phyloP scores from a whole-genome alignment of 2,888 invertebrate genomes.

The Ichneumoninae sp. region DNA sequence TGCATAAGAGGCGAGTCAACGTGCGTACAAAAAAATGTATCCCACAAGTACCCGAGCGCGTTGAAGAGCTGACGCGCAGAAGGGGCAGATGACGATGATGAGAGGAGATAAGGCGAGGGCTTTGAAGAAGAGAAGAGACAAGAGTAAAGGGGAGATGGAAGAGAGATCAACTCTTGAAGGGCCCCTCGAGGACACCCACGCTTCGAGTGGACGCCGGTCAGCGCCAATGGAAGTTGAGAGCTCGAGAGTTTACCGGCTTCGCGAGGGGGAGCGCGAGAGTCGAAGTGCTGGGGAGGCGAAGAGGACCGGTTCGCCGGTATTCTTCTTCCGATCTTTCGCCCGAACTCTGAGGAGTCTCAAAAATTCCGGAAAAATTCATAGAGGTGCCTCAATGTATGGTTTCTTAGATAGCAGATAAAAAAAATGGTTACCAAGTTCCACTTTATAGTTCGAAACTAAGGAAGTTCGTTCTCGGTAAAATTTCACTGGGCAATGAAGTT shows the following conservation, averaged over 20 bases:
- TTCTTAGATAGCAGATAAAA: background rate
- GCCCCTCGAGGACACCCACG: slow-evolving; percentile 61
- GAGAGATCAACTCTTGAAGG: slow-evolving; percentile 21
- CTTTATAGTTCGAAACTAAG: background rate
- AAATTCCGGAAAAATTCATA: background rate
- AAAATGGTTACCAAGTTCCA: background rate
- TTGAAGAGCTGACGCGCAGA: slow-evolving; percentile 22
- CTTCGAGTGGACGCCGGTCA: slow-evolving; percentile 45
- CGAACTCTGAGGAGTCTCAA: background rate
- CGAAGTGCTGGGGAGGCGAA: slow-evolving; percentile 9
- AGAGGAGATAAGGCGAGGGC: slow-evolving; percentile 1
- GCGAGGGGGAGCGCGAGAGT: slow-evolving; percentile 14
- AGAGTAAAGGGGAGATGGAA: slow-evolving; percentile 29
- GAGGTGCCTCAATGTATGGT: background rate
- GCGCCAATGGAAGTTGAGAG: slow-evolving; percentile 62
- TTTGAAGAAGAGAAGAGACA: slow-evolving; percentile 2
- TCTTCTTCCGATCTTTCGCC: slow-evolving; percentile 35
- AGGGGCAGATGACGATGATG: slow-evolving; percentile 14
- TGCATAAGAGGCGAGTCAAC: background rate
- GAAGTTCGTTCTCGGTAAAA: background rate
- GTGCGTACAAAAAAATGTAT: slow-evolving; percentile 7
- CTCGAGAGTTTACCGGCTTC: slow-evolving; percentile 45
- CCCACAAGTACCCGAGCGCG: slow-evolving; percentile 4
- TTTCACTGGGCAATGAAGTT: background rate
- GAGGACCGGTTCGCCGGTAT: slow-evolving; percentile 53